Base-by-base conservation (phyloP, 2,797 vertebrate genomes). In the Eupleurogrammus muticus region DNA sequence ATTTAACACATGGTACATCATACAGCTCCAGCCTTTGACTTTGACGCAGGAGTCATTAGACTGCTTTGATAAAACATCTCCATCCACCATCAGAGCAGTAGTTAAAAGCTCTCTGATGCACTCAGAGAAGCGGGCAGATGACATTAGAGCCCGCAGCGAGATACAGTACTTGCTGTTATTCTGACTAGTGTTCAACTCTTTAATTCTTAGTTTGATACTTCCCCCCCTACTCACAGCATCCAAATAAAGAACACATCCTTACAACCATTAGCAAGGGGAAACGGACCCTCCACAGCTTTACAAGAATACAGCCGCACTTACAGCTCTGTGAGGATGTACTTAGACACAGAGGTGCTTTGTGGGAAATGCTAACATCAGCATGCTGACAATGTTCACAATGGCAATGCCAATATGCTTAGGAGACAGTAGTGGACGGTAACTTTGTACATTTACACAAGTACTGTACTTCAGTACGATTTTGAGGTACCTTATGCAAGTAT, bases 1-100 rank as follows among this genome's bases (percentile, higher is more conserved):
- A 81, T 70, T 78, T 70, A 85, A 86, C 88, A 89, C 50, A 77
- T 81, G 86, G 81, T 74, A 34, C 84, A 77, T 83, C 82, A 81
- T 69, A 50, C 78, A 80, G 80, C 75, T 80, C 75, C 75, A 79
- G 77, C 65, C 73, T 65, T 1, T 13, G 70, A 76, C 66, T 83
- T 75, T 78, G 68, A 81, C 54, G 80, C 66, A 63, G 57, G 34
- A 73, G 87, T 87, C 80, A 86, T 86, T 78, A 86, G 82, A 44
- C 49, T 63, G 78, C 73, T 78, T 73, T 82, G 74, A 82, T 83
- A 81, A 84, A 87, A 87, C 75, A 73, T 74, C 58, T 66, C 35
- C 23, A 38, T 65, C 54, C 63, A n/a, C 80, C 28, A 70, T 81
- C 46, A 66, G 63, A 58, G 56, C 4, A 5, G 50, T 24, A 38